A percentile compares a stretch with the other conserved stretches of the same genome.
Evolutionary conservation across 2,888 invertebrate genomes (phyloP).

Genomic region (Parthenolecanium corni): DNA sequence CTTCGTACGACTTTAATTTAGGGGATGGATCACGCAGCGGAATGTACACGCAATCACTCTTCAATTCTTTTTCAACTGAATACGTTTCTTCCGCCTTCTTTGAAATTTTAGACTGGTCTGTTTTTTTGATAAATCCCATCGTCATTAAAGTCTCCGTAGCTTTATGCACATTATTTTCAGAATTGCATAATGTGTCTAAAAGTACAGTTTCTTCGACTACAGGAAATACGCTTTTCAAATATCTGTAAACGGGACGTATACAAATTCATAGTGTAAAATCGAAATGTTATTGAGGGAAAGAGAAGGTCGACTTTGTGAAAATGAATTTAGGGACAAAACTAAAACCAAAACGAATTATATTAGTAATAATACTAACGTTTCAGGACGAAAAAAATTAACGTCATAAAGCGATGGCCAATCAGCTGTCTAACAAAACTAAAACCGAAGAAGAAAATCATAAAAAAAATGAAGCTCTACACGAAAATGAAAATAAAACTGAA

Average conservation of each 20-base stretch:
- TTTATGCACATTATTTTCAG: constrained; percentile 82
- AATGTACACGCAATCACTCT: constrained; percentile 19
- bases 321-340: too few relatives aligned
- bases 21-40: constrained; percentile 19
- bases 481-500: constrained; percentile 14
- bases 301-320: too few relatives aligned
- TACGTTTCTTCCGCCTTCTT: constrained; percentile 21
- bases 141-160: constrained; percentile 67
- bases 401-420: too few relatives aligned
- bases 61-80: constrained; percentile 17
- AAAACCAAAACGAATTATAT: too few relatives aligned
- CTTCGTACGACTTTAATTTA: constrained; percentile 9
- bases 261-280: too few relatives aligned
- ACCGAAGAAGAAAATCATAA: background rate
- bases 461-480: background rate
- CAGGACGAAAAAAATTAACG: background rate
- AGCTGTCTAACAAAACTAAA: constrained; percentile 6
- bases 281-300: too few relatives aligned
- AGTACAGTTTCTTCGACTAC: constrained; percentile 80
- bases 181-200: constrained; percentile 67
- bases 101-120: constrained; percentile 33
- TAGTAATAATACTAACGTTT: background rate
- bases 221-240: constrained; percentile 81
- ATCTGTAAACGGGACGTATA: constrained; percentile 53
- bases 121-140: constrained; percentile 54